Evolutionary conservation across 1,140 invertebrate species (phyloP), one percentile per base, ranked within the genome.

Genomic region (Macrobrachium rosenbergii): DNA sequence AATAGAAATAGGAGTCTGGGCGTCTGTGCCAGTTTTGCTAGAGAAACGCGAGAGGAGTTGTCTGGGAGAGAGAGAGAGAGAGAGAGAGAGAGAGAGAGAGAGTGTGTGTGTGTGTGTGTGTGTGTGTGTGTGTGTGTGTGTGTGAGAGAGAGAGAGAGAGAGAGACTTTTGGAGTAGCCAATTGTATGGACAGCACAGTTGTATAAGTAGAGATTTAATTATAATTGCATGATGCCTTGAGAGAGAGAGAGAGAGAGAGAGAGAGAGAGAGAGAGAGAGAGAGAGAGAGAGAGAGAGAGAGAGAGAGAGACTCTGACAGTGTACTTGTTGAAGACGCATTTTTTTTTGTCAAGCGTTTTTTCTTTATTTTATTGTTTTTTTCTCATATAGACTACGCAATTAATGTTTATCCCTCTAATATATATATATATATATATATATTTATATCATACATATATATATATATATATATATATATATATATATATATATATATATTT

Each of bases 131-230:
- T n/a, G n/a, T n/a, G n/a, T n/a, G n/a, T n/a, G n/a, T n/a, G n/a
- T n/a, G n/a, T n/a, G 64, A 67, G 64, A 67, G 64, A 67, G 64
- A 67, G 69, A 73, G 69, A 73, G 69, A 73, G 69, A 73, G 69
- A 73, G 69, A 73, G 69, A 73, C n/a, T n/a, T n/a, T n/a, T n/a
- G n/a, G n/a, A n/a, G n/a, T 14, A 73, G 69, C 28, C 23, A 73
- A 16, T 37, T 23, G 16, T 14, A 23, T 14, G n/a, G 69, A 21
- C 16, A 21, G 43, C 69, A 73, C 19, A 73, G 3, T 37, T 37
- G 28, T 37, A 37, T 37, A 37, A 37, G 28, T 37, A 1, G 1
- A 37, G 28, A 37, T 2, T 37, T 3, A 37, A 37, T 37, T 37
- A 37, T 37, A 37, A 37, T 37, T 37, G 1, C 28, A 3, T 2